Conservation (phyloP, 2,797 vertebrate genomes). For the Stomatorhinus walkeri region DNA sequence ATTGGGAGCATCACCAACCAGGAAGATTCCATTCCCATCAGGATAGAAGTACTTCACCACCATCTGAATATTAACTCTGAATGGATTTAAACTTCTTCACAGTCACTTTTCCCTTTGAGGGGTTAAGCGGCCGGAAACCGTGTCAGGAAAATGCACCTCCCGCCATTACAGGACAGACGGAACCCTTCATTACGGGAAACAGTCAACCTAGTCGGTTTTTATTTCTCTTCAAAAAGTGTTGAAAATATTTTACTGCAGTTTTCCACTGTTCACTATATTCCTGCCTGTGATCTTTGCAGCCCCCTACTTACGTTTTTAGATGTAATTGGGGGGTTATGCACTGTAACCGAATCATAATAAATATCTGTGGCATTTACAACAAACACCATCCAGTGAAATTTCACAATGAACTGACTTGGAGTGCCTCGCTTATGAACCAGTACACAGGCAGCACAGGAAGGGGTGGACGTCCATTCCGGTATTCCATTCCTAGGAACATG, state of each 20-base stretch:
- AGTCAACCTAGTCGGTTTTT: neutral
- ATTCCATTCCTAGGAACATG: neutral
- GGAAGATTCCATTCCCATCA: neutral
- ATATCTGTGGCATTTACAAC: neutral
- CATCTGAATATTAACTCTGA: neutral
- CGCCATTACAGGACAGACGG: neutral
- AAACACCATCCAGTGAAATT: neutral
- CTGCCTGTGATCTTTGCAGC: neutral
- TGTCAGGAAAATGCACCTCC: neutral
- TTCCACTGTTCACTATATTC: neutral
- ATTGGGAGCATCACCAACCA: neutral
- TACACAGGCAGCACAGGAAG: neutral
- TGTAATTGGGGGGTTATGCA: neutral
- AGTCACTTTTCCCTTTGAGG: neutral
- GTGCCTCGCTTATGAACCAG: neutral
- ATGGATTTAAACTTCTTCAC: neutral
- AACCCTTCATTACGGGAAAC: neutral
- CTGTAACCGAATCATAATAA: neutral
- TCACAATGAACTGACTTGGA: neutral
- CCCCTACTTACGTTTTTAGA: neutral
- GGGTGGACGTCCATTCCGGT: neutral
- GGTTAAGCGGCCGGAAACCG: neutral
- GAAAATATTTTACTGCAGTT: neutral
- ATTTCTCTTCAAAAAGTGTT: neutral
- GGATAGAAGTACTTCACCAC: neutral